Base-by-base conservation (phyloP, 2,113 vertebrate species). In the Lycocorax pyrrhopterus region DNA sequence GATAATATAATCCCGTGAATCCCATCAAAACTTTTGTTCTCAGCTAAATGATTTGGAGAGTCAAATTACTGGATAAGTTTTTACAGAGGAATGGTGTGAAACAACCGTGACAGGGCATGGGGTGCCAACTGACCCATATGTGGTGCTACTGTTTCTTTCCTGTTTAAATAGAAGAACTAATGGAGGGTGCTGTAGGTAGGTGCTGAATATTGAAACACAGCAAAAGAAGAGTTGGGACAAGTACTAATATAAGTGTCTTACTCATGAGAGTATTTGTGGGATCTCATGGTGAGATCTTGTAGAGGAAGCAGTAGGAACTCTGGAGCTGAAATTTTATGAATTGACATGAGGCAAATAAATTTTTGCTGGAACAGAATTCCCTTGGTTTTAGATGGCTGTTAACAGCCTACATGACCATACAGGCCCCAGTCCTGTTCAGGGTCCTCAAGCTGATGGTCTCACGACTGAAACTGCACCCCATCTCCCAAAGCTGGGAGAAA, bases 391-490 rank as follows among this genome's bases (percentile, higher is more conserved):
- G 39, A 60, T 49, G 33, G 19, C 1, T 3, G 14, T 55, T 84
- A 39, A 33, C 25, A 75, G 19, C 25, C 18, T 37, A 15, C 30
- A n/a, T 74, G 46, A 74, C 17, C 37, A 9, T 81, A 11, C 17
- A 84, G 47, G 6, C 44, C 25, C 21, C 4, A 10, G 5, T 69
- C 27, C 33, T 33, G 26, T 33, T 62, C 29, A 5, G 33, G 30
- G 39, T 37, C 49, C 49, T 0, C 0, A 27, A 13, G 19, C 10
- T 14, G 10, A 23, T 68, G 0, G 0, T 77, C 22, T 86, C 26
- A 17, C 1, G 0, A 13, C 29, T 81, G 51, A 37, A 71, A 37
- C 7, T 58, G n/a, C 16, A 35, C 13, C 0, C 0, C 5, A 20
- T 63, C 43, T 78, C 47, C 46, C 15, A 55, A 56, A 37, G 9